Evolutionary conservation across 2,888 invertebrate species (phyloP), one percentile per base, ranked within the genome.

Genomic region (Xestoiulus laeticollis): DNA sequence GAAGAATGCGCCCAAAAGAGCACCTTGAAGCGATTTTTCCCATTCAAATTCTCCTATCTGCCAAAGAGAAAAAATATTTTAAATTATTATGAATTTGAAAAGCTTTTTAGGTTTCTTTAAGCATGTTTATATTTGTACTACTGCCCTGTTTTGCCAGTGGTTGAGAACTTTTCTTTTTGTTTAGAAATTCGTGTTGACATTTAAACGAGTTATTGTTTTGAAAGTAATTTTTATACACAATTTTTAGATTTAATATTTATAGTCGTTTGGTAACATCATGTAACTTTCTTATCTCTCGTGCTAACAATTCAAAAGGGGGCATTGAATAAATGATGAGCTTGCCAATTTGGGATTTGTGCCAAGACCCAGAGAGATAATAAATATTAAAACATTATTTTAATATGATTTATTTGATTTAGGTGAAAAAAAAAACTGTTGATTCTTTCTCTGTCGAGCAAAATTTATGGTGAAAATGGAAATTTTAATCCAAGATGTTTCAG

Each of bases 1-100:
- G 91, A 93, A 94, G 90, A 94, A 93, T 4, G 93, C 92, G 8
- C 93, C 93, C 3, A 94, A 91, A 85, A 94, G 91, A 0, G 91
- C 90, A 30, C 94, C 93, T 90, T 94, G 93, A 22, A 92, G 91
- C 8, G 91, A 90, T 88, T 94, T 93, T 48, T 92, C 91, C 94
- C 94, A 94, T 0, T 91, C 91, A 88, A 94, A 93, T 88, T 93
- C 93, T 4, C 93, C 93, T 59, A 43, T 44, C 85, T 85, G 16
- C 30, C 2, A 10, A 78, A 26, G 30, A 30, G 30, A 12, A 78
- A 26, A 26, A 78, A 78, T 8, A 78, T 78, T 2, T 19, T 12
- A 68, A 68, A n/a, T 26, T 68, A 4, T 26, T 1, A 68, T 68
- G 68, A 22, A 68, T 8, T 68, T 59, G 10, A 48, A 1, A 16